Conservation (phyloP, 2,888 invertebrate species). For the Harmothoe impar region DNA sequence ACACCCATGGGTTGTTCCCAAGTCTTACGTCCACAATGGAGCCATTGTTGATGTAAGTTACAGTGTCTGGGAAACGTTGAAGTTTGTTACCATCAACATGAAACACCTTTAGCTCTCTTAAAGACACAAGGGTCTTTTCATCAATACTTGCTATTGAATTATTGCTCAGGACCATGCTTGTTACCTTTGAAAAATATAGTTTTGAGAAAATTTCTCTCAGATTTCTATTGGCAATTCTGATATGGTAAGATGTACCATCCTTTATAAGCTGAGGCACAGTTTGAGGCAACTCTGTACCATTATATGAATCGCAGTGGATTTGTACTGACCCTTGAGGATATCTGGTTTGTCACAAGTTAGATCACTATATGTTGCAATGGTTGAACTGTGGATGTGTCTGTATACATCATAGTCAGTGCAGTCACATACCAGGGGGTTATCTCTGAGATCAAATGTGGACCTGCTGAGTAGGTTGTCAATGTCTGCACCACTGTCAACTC, state of each 20-base stretch:
- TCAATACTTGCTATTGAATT: neutral
- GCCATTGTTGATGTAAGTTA: neutral
- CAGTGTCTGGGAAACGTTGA: neutral
- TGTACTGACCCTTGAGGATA: neutral
- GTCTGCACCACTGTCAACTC: neutral
- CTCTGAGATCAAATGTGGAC: neutral
- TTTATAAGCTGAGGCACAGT: neutral
- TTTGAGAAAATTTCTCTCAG: neutral
- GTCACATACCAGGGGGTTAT: slow-evolving; percentile 19
- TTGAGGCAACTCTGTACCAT: neutral
- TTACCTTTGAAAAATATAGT: neutral
- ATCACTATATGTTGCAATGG: neutral
- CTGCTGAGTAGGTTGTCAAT: neutral
- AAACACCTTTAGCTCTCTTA: neutral
- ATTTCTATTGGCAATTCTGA: neutral
- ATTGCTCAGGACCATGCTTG: neutral
- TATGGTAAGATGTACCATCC: neutral
- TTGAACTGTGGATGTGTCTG: neutral
- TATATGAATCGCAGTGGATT: neutral
- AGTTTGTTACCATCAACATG: slow-evolving; percentile 9
- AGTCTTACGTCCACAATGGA: neutral
- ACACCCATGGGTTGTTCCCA: neutral
- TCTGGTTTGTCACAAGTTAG: neutral
- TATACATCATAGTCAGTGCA: neutral
- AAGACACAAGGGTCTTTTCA: neutral